Conservation (phyloP, 2,113 vertebrate genomes). For the Salvelinus namaycush region DNA sequence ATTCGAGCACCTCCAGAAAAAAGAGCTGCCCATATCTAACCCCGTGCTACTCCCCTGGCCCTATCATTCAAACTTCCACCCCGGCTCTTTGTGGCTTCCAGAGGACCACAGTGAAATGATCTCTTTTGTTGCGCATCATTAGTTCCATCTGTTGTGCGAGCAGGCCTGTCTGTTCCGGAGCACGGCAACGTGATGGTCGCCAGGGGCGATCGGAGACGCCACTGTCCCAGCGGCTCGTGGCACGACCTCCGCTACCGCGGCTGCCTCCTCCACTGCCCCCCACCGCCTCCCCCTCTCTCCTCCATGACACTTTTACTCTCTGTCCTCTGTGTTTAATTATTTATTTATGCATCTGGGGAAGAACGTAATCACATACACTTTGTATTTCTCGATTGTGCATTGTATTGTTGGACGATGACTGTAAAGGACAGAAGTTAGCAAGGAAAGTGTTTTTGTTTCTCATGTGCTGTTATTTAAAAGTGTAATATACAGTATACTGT, state of each 20-base stretch:
- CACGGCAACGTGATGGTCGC: slow-evolving; percentile 75
- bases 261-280: slow-evolving; percentile 52
- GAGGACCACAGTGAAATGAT: slow-evolving; percentile 77
- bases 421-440: not conserved
- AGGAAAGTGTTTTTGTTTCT: not conserved
- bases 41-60: slow-evolving; percentile 64
- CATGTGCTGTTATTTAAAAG: not conserved
- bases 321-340: slow-evolving; percentile 53
- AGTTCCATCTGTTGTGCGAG: slow-evolving; percentile 84
- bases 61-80: slow-evolving; percentile 76
- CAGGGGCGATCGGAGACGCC: slow-evolving; percentile 74
- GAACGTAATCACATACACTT: slow-evolving; percentile 7
- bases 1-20: slow-evolving; percentile 53
- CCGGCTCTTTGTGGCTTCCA: slow-evolving; percentile 73
- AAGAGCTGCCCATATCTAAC: slow-evolving; percentile 58
- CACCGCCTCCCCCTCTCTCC: not conserved
- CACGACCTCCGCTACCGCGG: slow-evolving; percentile 64
- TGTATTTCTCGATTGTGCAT: slow-evolving; percentile 21
- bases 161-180: slow-evolving; percentile 78
- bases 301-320: not conserved
- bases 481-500: not conserved
- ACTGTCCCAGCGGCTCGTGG: slow-evolving; percentile 65
- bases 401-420: slow-evolving; percentile 6
- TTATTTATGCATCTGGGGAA: slow-evolving; percentile 59
- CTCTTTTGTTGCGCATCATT: slow-evolving; percentile 88